Percentiles rank a stretch among this genome's conserved stretches.
Conservation (phyloP, 2,113 vertebrate species). For the Cyanoderma ruficeps region DNA sequence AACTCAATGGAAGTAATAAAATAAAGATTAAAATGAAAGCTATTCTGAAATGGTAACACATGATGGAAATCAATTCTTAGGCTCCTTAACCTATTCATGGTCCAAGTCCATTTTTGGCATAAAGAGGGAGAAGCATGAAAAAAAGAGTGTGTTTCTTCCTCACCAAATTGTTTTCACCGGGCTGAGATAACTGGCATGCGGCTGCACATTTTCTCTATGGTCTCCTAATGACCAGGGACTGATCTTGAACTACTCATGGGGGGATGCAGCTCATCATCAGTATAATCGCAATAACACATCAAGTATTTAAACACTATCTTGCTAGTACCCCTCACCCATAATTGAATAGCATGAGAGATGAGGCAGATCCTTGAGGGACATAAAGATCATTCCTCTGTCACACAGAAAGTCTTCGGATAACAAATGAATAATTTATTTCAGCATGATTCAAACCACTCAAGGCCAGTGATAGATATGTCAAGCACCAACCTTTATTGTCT, state of each 20-base stretch:
- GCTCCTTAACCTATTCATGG: not conserved
- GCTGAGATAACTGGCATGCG: not conserved
- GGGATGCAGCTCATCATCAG: not conserved
- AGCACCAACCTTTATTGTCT: not conserved
- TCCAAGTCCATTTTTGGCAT: not conserved
- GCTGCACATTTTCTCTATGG: not conserved
- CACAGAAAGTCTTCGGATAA: not conserved
- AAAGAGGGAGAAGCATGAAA: not conserved
- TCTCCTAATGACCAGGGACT: not conserved
- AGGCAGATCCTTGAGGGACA: not conserved
- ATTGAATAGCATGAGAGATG: not conserved
- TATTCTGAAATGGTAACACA: not conserved
- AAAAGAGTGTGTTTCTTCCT: rapidly evolving
- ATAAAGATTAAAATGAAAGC: not conserved
- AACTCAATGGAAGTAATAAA: not conserved
- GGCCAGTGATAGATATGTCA: not conserved
- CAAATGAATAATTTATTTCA: not conserved
- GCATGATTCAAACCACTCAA: not conserved
- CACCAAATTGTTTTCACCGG: not conserved
- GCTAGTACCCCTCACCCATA: not conserved
- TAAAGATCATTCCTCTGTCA: not conserved
- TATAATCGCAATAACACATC: not conserved
- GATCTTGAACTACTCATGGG: not conserved
- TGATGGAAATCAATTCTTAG: not conserved
- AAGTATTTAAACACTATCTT: not conserved